A percentile compares a stretch with the other conserved stretches of the same genome.
These are phyloP conservation scores for Phania funesta DNA, from an alignment of 2,888 invertebrate species.

Conservation along the genomic window DNA sequence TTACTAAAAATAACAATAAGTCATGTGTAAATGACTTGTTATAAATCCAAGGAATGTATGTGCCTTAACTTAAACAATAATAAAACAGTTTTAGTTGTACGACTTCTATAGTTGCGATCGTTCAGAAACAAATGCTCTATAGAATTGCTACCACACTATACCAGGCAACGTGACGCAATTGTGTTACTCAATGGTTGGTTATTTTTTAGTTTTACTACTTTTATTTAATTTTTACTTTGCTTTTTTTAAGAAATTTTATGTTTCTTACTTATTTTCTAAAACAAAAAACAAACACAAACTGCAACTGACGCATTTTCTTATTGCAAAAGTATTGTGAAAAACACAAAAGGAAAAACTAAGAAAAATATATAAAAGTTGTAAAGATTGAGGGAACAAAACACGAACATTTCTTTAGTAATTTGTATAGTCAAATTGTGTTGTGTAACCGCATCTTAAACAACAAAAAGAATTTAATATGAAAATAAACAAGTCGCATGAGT, in stretches of 20 bases:
- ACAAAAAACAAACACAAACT: constrained; percentile 54
- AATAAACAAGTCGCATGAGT: neutral
- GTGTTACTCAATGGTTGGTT: constrained; percentile 35
- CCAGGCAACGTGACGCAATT: constrained; percentile 53
- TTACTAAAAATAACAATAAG: neutral
- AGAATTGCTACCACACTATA: constrained; percentile 40
- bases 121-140: constrained; percentile 42
- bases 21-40: constrained; percentile 32
- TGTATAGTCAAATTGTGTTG: constrained; percentile 8
- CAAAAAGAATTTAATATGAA: neutral
- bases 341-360: neutral
- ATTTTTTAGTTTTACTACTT: constrained; percentile 16
- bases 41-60: neutral
- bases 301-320: constrained; percentile 65
- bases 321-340: constrained; percentile 18
- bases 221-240: constrained; percentile 1
- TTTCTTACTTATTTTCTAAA: constrained; percentile 1
- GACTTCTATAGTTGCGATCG: constrained; percentile 39
- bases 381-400: neutral
- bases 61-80: constrained; percentile 40
- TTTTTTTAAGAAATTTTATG: constrained; percentile 1
- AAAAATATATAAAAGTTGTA: constrained; percentile 24
- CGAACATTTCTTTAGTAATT: constrained; percentile 1
- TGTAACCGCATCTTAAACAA: constrained; percentile 15
- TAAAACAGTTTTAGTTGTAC: constrained; percentile 36